Percentiles rank a stretch among this genome's conserved stretches.
phyloP scores from a whole-genome alignment of 1,140 invertebrate species.

The Drosophila bocqueti region DNA sequence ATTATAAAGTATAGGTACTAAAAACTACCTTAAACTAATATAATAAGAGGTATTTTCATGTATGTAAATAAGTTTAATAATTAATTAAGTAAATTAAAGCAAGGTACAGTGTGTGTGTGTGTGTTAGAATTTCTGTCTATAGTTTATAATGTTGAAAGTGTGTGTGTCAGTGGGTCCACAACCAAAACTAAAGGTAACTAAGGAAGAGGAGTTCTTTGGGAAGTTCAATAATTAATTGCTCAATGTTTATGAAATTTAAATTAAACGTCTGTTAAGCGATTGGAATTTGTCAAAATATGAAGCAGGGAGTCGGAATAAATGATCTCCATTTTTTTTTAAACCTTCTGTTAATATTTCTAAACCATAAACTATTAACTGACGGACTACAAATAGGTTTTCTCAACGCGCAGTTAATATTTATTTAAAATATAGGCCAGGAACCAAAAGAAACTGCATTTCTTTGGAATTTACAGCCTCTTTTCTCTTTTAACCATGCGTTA shows the following conservation, averaged over 20 bases:
- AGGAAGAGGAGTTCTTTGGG: neutral
- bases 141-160: neutral
- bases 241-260: neutral
- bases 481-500: neutral
- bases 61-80: neutral
- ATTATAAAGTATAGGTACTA: conserved; percentile 1
- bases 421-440: too few relatives aligned
- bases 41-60: neutral
- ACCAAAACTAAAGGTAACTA: conserved; percentile 26
- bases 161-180: conserved; percentile 16
- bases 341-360: too few relatives aligned
- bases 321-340: neutral
- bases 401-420: too few relatives aligned
- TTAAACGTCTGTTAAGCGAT: neutral
- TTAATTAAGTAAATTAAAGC: neutral
- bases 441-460: too few relatives aligned
- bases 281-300: neutral
- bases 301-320: neutral
- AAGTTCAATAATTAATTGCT: neutral
- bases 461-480: too few relatives aligned
- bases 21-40: conserved; percentile 6
- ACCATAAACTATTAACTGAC: neutral
- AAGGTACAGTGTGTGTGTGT: neutral
- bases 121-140: neutral
- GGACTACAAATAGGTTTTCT: neutral